A percentile compares a stretch with the other conserved stretches of the same genome.
Evolutionary conservation across 2,797 vertebrate genomes (phyloP).

Genomic region (Halcyon chelicuti): DNA sequence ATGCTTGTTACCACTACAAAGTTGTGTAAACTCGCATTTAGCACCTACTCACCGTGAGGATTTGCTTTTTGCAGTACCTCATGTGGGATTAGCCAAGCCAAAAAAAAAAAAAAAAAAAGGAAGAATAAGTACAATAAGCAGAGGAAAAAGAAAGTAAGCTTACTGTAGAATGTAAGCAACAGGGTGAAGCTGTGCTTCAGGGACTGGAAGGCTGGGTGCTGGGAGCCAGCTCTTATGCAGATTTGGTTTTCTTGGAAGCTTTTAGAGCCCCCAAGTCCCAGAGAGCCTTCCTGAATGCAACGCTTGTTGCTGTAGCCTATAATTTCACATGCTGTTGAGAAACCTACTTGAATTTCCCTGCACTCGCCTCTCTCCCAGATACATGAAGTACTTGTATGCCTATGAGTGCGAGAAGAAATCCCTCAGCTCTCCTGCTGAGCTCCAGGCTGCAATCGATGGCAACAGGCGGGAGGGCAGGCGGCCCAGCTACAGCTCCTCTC

Average conservation of each 20-base stretch:
- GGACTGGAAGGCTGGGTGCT: neutral
- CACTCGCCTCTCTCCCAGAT: constrained; percentile 76
- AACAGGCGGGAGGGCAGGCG: constrained; percentile 91
- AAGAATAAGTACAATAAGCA: neutral
- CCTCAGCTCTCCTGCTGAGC: constrained; percentile 92
- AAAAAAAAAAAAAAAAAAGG: neutral
- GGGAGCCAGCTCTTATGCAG: neutral
- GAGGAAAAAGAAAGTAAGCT: neutral
- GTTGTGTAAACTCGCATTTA: neutral
- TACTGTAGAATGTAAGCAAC: neutral
- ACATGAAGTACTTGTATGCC: constrained; percentile 98
- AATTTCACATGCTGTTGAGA: neutral
- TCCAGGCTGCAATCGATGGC: constrained; percentile 96
- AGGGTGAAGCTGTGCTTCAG: neutral
- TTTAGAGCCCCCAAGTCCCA: no score
- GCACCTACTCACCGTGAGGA: neutral
- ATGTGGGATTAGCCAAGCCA: neutral
- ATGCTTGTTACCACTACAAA: neutral
- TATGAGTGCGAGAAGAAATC: constrained; percentile 96
- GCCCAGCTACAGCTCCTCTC: constrained; percentile 93
- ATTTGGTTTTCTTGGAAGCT: neutral
- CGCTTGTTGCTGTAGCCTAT: neutral
- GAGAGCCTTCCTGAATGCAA: rapidly evolving
- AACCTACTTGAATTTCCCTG: neutral
- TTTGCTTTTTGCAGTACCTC: neutral